Conservation (phyloP, 2,888 invertebrate genomes). For the Chorisops tibialis region DNA sequence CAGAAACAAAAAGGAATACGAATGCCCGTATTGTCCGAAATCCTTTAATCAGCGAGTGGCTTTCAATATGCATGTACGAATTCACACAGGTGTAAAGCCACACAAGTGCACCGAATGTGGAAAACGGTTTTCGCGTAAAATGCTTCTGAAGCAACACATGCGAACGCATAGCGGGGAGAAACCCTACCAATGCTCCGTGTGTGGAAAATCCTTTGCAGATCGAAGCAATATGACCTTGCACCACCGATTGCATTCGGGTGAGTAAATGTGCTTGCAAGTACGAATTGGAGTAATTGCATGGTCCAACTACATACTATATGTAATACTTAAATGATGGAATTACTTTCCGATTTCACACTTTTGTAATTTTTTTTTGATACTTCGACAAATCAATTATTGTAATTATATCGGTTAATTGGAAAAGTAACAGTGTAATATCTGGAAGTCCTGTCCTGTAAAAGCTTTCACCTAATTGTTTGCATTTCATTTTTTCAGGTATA, state of each 20-base stretch:
- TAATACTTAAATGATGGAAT: too few relatives aligned
- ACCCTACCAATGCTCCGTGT: slow-evolving; percentile 75
- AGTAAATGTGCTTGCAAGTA: too few relatives aligned
- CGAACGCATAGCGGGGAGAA: slow-evolving; percentile 77
- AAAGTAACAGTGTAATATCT: too few relatives aligned
- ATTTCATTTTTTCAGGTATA: slow-evolving; percentile 56
- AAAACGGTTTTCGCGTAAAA: slow-evolving; percentile 79
- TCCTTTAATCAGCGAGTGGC: slow-evolving; percentile 83
- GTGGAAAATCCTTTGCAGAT: slow-evolving; percentile 79
- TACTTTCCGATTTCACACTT: too few relatives aligned
- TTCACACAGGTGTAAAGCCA: slow-evolving; percentile 78
- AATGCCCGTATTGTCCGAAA: slow-evolving; percentile 75
- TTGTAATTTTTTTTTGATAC: too few relatives aligned
- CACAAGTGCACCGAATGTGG: slow-evolving; percentile 74
- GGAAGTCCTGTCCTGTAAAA: not conserved
- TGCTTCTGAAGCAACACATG: slow-evolving; percentile 79
- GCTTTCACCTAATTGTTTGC: not conserved
- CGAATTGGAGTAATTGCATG: too few relatives aligned
- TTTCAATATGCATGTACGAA: slow-evolving; percentile 82
- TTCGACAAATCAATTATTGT: too few relatives aligned
- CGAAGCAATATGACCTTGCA: slow-evolving; percentile 82
- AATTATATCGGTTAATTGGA: too few relatives aligned
- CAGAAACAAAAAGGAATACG: slow-evolving; percentile 76
- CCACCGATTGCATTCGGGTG: slow-evolving; percentile 71
- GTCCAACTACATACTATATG: too few relatives aligned